These are phyloP conservation scores for Periophthalmus magnuspinnatus DNA, from an alignment of 2,797 vertebrate genomes.

Conservation along the genomic window DNA sequence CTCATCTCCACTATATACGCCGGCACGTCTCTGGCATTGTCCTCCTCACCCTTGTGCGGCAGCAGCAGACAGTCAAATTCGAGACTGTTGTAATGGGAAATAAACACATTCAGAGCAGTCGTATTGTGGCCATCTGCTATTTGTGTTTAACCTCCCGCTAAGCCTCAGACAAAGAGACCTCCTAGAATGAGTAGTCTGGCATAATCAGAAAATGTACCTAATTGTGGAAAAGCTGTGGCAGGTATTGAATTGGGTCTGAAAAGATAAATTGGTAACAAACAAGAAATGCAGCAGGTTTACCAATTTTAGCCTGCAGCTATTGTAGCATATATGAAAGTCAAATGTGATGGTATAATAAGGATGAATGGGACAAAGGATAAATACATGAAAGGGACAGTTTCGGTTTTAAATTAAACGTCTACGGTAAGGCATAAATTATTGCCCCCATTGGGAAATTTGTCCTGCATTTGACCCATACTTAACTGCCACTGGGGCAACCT, in stretches of 20 bases:
- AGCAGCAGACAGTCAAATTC: conserved; percentile 15
- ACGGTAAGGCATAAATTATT: background rate
- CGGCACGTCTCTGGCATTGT: conserved; percentile 31
- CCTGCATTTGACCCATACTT: background rate
- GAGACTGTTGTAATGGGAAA: conserved; percentile 3
- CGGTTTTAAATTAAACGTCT: too few species aligned
- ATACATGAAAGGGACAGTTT: background rate
- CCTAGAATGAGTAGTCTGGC: conserved; percentile 7
- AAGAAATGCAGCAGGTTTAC: background rate
- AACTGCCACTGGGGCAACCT: background rate
- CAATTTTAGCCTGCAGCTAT: background rate
- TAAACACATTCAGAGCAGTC: background rate
- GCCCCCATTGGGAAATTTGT: too few species aligned
- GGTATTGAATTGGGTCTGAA: conserved; percentile 9
- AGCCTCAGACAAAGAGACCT: conserved; percentile 18
- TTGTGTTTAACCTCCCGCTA: conserved; percentile 4
- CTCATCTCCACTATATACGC: conserved; percentile 59
- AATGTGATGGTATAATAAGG: background rate
- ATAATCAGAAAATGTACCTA: conserved; percentile 12
- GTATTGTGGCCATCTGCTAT: background rate
- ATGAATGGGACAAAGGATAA: background rate
- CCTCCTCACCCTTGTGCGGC: conserved; percentile 18
- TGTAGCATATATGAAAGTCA: background rate
- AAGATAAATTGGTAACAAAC: background rate
- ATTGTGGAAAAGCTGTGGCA: conserved; percentile 14